Conservation (phyloP, 2,888 invertebrate genomes). For the Platypus cylindrus region DNA sequence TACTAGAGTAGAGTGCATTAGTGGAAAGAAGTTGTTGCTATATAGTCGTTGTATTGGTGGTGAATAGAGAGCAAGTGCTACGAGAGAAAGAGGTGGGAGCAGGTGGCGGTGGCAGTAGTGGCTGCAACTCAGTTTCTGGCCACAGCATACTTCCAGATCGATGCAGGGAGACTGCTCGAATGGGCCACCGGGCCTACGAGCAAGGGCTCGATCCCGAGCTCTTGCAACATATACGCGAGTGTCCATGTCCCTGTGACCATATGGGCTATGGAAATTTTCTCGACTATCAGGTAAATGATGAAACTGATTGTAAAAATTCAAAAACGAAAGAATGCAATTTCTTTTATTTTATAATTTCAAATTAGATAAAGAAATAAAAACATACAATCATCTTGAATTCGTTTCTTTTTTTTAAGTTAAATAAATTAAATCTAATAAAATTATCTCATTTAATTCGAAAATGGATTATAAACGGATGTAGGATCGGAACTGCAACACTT, state of each 20-base stretch:
- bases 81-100: background rate
- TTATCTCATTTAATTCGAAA: no score
- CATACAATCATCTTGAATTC: background rate
- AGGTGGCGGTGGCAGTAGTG: slow-evolving; percentile 2
- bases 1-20: no score
- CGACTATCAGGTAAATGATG: slow-evolving; percentile 64
- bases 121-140: no score
- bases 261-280: slow-evolving; percentile 88
- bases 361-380: background rate
- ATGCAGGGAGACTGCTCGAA: slow-evolving; percentile 25
- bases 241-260: slow-evolving; percentile 85
- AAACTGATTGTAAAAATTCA: background rate
- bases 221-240: slow-evolving; percentile 77
- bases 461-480: no score
- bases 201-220: slow-evolving; percentile 54
- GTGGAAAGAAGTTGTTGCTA: no score
- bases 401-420: no score
- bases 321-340: background rate
- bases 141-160: no score
- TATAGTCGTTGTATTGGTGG: no score
- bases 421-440: no score
- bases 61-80: no score
- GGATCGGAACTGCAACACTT: no score
- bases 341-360: background rate
- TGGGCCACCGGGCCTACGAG: slow-evolving; percentile 35